Conservation (phyloP, 2,888 invertebrate genomes). For the Cryptophagus acutangulus region DNA sequence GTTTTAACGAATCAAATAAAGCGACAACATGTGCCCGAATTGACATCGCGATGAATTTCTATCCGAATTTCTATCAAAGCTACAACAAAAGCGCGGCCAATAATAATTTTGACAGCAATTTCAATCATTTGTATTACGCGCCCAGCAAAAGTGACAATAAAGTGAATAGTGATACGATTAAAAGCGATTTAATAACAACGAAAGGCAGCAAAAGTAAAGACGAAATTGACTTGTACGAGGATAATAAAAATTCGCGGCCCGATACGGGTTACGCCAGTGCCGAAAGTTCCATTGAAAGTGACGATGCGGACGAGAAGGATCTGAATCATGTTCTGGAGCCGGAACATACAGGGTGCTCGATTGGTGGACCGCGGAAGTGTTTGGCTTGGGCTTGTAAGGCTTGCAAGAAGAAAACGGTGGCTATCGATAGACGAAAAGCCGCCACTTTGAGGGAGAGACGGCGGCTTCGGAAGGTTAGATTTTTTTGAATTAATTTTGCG, state of each 20-base stretch:
- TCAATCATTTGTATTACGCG: too few relatives aligned
- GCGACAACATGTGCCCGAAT: too few relatives aligned
- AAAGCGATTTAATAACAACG: too few relatives aligned
- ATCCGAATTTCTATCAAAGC: slow-evolving; percentile 18
- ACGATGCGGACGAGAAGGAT: slow-evolving; percentile 43
- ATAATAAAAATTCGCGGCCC: slow-evolving; percentile 3
- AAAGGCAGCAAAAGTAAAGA: too few relatives aligned
- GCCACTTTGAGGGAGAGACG: slow-evolving; percentile 93
- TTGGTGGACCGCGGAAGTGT: slow-evolving; percentile 64
- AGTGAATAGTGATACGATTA: too few relatives aligned
- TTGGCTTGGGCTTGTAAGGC: slow-evolving; percentile 97
- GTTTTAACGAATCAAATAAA: too few relatives aligned
- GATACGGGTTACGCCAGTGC: slow-evolving; percentile 44
- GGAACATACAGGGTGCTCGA: slow-evolving; percentile 39
- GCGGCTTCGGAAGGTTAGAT: slow-evolving; percentile 91
- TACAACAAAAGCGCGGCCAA: too few relatives aligned
- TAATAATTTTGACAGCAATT: too few relatives aligned
- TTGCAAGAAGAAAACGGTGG: slow-evolving; percentile 92
- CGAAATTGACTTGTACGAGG: too few relatives aligned
- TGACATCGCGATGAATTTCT: slow-evolving; percentile 20
- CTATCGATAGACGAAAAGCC: slow-evolving; percentile 93
- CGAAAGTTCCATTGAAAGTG: slow-evolving; percentile 43
- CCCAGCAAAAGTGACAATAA: too few relatives aligned
- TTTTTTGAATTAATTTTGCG: too few relatives aligned
- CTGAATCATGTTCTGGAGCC: slow-evolving; percentile 48